Conservation (phyloP, 2,888 invertebrate genomes). For the Incurvaria masculella region DNA sequence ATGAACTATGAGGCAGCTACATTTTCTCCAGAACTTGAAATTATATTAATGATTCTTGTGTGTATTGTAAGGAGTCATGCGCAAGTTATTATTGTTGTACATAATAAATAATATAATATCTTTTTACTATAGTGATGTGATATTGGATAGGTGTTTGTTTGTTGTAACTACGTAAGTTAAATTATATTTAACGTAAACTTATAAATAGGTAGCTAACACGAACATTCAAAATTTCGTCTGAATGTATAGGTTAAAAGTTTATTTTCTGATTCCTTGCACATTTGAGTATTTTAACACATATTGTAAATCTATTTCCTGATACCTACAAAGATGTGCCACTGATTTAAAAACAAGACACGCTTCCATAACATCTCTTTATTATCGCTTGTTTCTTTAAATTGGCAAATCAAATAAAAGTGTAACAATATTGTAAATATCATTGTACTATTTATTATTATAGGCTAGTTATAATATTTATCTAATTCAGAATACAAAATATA, state of each 20-base stretch:
- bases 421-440: neutral
- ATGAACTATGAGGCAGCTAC: neutral
- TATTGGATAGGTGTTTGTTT: neutral
- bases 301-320: too few relatives aligned
- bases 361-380: too few relatives aligned
- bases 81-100: conserved; percentile 40
- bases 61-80: conserved; percentile 34
- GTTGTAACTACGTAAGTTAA: neutral
- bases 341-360: too few relatives aligned
- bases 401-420: too few relatives aligned
- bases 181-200: neutral
- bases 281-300: too few relatives aligned
- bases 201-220: too few relatives aligned
- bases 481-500: neutral
- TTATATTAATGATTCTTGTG: conserved; percentile 26
- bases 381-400: too few relatives aligned
- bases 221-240: too few relatives aligned
- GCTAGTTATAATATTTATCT: neutral
- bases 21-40: neutral
- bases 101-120: conserved; percentile 18
- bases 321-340: too few relatives aligned
- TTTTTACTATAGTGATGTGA: neutral
- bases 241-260: too few relatives aligned
- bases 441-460: neutral
- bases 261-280: too few relatives aligned